A percentile compares a stretch with the other conserved stretches of the same genome.
phyloP scores from a whole-genome alignment of 1,140 invertebrate genomes.

The Dendroctonus valens region DNA sequence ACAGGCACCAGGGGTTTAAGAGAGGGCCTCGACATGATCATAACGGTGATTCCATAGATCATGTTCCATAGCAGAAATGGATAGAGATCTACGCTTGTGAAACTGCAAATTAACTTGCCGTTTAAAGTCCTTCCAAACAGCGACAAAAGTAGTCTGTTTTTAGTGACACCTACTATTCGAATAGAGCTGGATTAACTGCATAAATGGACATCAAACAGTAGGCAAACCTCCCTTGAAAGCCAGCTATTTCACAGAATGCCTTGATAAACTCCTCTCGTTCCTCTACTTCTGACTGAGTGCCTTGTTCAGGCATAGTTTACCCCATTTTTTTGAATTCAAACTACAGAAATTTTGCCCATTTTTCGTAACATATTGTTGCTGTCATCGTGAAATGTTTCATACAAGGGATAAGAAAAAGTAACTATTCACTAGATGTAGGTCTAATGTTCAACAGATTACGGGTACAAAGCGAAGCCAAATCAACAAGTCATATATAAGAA shows the following conservation, averaged over 20 bases:
- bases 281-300: slow-evolving; percentile 12
- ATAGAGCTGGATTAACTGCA: slow-evolving; percentile 40
- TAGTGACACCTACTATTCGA: slow-evolving; percentile 32
- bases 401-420: neutral
- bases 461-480: neutral
- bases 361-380: neutral
- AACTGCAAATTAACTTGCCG: slow-evolving; percentile 26
- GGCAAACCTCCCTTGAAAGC: slow-evolving; percentile 41
- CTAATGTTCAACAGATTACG: neutral
- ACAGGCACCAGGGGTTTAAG: slow-evolving; percentile 37
- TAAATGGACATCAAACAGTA: slow-evolving; percentile 48
- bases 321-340: slow-evolving; percentile 3
- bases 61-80: slow-evolving; percentile 42
- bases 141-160: neutral
- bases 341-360: neutral
- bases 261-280: slow-evolving; percentile 15
- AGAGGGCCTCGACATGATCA: slow-evolving; percentile 42
- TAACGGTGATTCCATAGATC: slow-evolving; percentile 45
- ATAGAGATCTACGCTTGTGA: slow-evolving; percentile 31
- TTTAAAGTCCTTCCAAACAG: neutral
- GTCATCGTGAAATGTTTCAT: neutral
- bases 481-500: slow-evolving; percentile 5
- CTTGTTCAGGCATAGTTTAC: slow-evolving; percentile 15
- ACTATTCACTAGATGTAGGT: neutral
- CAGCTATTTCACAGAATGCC: slow-evolving; percentile 39